Base-by-base conservation (phyloP, 2,797 vertebrate genomes). In the Acanthis flammea region DNA sequence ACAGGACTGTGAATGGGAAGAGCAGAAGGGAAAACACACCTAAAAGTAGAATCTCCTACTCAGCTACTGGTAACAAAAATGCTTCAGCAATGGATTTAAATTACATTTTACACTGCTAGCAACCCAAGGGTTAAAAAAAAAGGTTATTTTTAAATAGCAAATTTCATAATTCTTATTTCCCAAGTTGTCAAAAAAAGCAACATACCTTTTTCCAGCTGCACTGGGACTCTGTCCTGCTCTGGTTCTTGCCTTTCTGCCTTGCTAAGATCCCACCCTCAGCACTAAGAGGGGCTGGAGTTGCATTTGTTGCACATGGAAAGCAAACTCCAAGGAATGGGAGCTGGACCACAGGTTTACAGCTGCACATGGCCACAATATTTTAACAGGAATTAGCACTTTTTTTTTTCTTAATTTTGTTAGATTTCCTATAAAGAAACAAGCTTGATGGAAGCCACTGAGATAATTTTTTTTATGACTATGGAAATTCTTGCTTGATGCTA, bases 1-100 rank as follows among this genome's bases (percentile, higher is more conserved):
- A 94, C 2, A 25, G 92, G 95, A 81, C 85, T 27, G 90, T 95
- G 95, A 85, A 87, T 70, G 95, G 87, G 94, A 88, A 90, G 94
- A 95, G 95, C 90, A 97, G 86, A 96, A 82, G 96, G 96, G 90
- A 94, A 80, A 94, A 95, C 92, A 97, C 97, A 97, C 96, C 91
- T 87, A 88, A 91, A 97, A 97, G 84, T 47, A 75, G 92, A 63
- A 92, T 91, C 87, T 82, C 79, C 90, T 96, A 96, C 86, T 94
- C 4, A 5, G 95, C 93, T 96, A 97, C 1, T 18, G 33, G 79
- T 55, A 92, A 89, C 57, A 68, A 95, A 97, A 96, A 96, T 54
- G 96, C 94, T 91, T 94, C 83, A 60, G 92, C 91, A 83, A 94
- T 57, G n/a, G 91, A 91, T 95, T 97, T 94, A 84, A 85, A 90